Conservation (phyloP, 53 echinoderm and acorn worm species). For the Crossaster papposus region DNA sequence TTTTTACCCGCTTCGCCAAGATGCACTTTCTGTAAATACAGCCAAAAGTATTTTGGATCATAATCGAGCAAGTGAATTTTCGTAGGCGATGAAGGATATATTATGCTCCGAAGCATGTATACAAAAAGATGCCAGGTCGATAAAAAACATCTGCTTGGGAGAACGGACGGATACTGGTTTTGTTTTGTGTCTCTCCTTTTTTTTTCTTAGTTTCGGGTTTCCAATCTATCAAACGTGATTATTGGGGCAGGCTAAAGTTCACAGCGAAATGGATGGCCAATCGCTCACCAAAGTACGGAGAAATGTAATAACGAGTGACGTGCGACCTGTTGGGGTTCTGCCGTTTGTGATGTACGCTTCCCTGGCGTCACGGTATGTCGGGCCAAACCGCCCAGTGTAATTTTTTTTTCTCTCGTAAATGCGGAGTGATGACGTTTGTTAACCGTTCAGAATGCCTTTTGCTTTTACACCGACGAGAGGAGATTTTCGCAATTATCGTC, state of each 20-base stretch:
- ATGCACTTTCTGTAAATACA: constrained; percentile 53
- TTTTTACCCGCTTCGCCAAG: neutral
- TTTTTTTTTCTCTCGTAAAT: constrained; percentile 12
- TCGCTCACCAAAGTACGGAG: constrained; percentile 13
- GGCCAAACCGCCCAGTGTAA: constrained; percentile 29
- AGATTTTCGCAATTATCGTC: neutral
- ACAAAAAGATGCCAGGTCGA: neutral
- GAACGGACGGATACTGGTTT: neutral
- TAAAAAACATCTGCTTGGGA: constrained; percentile 23
- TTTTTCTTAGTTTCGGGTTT: neutral
- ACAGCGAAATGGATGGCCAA: constrained; percentile 18
- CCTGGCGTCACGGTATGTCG: constrained; percentile 14
- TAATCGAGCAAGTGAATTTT: constrained; percentile 15
- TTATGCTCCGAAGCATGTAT: neutral
- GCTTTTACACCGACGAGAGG: neutral
- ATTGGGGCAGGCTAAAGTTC: constrained; percentile 27
- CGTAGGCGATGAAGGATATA: constrained; percentile 36
- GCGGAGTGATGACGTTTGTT: constrained; percentile 52
- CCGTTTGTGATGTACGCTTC: neutral
- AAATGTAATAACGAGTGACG: constrained; percentile 50
- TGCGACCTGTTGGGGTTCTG: constrained; percentile 26
- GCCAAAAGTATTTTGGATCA: constrained; percentile 43
- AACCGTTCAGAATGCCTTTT: neutral
- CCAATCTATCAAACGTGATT: constrained; percentile 34
- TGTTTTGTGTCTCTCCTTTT: neutral